Conservation (phyloP, 30 jellyfish, hydroid and myxozoan genomes). For the Chironex yamaguchii region DNA sequence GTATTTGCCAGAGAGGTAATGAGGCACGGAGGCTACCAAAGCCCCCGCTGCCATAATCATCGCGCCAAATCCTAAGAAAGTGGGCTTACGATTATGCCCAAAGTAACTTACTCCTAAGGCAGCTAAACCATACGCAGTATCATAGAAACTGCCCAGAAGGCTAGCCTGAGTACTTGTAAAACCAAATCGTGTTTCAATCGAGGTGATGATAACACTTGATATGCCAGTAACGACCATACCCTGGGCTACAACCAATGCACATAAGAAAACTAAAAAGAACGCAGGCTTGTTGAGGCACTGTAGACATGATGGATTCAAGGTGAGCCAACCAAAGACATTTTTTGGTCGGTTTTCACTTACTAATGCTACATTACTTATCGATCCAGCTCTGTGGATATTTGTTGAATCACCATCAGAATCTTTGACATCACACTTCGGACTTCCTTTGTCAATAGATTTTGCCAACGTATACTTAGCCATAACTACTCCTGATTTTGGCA, state of each 20-base stretch:
- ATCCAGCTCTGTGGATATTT: too few relatives aligned
- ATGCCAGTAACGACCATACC: constrained; percentile 95
- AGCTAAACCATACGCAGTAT: constrained; percentile 88
- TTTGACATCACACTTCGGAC: too few relatives aligned
- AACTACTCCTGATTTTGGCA: too few relatives aligned
- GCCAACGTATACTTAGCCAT: too few relatives aligned
- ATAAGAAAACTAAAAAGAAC: constrained; percentile 56
- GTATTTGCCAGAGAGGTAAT: constrained; percentile 76
- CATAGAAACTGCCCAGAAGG: constrained; percentile 75
- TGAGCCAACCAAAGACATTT: neutral
- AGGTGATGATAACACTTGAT: constrained; percentile 67
- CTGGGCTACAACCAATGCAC: constrained; percentile 75
- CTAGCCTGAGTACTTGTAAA: constrained; percentile 88
- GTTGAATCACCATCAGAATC: too few relatives aligned
- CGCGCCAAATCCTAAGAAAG: constrained; percentile 81
- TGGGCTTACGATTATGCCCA: constrained; percentile 86
- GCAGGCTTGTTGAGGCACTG: constrained; percentile 78
- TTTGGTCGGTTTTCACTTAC: too few relatives aligned
- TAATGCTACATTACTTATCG: too few relatives aligned
- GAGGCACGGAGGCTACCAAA: constrained; percentile 77
- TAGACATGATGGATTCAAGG: constrained; percentile 7
- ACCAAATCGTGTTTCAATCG: constrained; percentile 91
- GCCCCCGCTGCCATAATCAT: constrained; percentile 82
- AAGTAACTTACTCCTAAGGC: constrained; percentile 80
- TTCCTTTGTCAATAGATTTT: too few relatives aligned